Evolutionary conservation across 2,113 vertebrate species (phyloP).

Genomic region (Hypanus sabinus): DNA sequence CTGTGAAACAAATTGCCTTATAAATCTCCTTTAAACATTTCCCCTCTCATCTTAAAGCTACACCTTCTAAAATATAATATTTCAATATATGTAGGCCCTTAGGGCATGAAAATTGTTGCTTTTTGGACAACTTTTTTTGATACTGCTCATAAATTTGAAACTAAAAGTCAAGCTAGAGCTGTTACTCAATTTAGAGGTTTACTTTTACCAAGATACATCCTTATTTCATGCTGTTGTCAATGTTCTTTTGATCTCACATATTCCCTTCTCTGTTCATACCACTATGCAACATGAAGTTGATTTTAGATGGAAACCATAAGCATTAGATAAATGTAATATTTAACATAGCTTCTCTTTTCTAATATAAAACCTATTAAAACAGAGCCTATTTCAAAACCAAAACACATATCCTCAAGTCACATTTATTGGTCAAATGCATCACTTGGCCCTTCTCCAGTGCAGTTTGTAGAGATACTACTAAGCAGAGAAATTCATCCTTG

Average conservation of each 20-base stretch:
- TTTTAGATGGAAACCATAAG: not conserved
- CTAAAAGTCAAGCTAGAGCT: not conserved
- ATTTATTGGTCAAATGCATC: not conserved
- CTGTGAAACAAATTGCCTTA: no score
- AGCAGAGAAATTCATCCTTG: no score
- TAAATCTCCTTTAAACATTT: no score
- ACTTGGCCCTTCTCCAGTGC: not conserved
- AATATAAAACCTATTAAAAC: not conserved
- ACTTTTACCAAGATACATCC: not conserved
- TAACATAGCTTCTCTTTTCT: not conserved
- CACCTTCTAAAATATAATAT: no score
- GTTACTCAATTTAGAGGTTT: not conserved
- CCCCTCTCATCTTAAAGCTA: no score
- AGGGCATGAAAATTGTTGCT: not conserved
- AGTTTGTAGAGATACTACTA: not conserved
- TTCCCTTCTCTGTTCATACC: not conserved
- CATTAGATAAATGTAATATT: not conserved
- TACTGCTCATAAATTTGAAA: not conserved
- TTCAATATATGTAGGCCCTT: not conserved
- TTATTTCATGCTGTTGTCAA: no score
- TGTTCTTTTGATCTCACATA: not conserved
- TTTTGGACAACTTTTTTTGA: not conserved
- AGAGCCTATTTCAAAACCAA: not conserved
- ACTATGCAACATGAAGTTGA: not conserved
- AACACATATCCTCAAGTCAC: not conserved